Conservation (phyloP, 2,113 vertebrate species). For the Dromas ardeola region DNA sequence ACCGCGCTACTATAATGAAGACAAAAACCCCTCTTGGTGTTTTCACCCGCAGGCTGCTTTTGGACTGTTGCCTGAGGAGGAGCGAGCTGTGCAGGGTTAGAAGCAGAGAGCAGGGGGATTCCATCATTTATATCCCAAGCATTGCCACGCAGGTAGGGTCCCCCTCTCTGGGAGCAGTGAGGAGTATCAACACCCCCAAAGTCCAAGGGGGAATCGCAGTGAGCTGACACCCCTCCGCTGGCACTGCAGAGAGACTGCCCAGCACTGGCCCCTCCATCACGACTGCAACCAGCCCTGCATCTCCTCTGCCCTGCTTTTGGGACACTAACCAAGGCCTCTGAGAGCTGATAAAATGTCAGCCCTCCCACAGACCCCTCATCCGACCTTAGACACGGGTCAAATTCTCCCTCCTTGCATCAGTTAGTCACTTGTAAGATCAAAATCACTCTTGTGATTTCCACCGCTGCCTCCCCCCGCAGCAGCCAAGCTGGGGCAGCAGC, state of each 20-base stretch:
- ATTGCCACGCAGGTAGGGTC: neutral
- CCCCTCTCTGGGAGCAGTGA: fast-evolving
- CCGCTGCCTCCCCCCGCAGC: neutral
- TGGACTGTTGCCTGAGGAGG: neutral
- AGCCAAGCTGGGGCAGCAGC: neutral
- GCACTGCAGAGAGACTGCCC: neutral
- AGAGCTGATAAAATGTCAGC: neutral
- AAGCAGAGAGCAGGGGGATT: neutral
- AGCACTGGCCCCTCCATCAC: neutral
- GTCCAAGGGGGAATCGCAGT: neutral
- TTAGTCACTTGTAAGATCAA: neutral
- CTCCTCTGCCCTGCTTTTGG: neutral
- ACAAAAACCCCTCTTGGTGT: neutral
- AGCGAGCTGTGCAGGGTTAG: neutral
- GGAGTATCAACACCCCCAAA: neutral
- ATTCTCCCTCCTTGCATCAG: neutral
- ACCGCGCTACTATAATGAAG: fast-evolving
- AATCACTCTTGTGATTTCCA: neutral
- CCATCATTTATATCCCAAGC: neutral
- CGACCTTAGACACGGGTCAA: neutral
- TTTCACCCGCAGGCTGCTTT: neutral
- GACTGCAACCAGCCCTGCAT: neutral
- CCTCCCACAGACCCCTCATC: neutral
- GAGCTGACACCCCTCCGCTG: neutral
- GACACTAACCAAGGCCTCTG: neutral